A percentile compares a stretch with the other conserved stretches of the same genome.
Conservation (phyloP, 2,797 vertebrate genomes). For the Tragelaphus oryx region DNA sequence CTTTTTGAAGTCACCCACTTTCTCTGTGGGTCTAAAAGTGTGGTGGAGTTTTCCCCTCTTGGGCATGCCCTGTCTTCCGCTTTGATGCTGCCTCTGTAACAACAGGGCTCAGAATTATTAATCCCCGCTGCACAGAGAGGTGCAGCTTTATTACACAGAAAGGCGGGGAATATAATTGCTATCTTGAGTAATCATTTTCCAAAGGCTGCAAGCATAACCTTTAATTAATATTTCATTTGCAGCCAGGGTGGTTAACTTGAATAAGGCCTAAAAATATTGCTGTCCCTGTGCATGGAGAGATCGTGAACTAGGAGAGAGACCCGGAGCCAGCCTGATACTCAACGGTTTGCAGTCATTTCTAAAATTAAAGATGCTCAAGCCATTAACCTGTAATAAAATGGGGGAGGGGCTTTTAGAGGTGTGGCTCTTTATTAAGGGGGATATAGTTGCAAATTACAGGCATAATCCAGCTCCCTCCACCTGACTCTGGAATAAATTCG, state of each 20-base stretch:
- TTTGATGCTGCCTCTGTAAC: conserved; percentile 49
- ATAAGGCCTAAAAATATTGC: conserved; percentile 65
- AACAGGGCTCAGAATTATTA: conserved; percentile 35
- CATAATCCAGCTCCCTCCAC: neutral
- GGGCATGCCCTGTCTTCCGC: conserved; percentile 38
- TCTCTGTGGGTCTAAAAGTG: neutral
- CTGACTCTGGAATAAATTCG: neutral
- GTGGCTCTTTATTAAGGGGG: neutral
- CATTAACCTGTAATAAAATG: conserved; percentile 18
- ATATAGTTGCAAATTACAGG: neutral
- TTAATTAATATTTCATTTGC: conserved; percentile 75
- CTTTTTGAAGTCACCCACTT: conserved; percentile 47
- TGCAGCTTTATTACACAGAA: conserved; percentile 49
- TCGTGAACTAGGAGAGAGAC: neutral
- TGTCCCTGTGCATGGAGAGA: conserved; percentile 19
- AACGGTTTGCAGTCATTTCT: conserved; percentile 28
- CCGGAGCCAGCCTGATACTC: neutral
- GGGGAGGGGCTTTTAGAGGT: neutral
- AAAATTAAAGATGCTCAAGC: conserved; percentile 50
- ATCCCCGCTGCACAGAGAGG: conserved; percentile 37
- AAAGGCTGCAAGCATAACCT: conserved; percentile 65
- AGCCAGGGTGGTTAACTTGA: conserved; percentile 53
- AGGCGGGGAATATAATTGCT: conserved; percentile 61
- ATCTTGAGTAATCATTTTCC: conserved; percentile 70
- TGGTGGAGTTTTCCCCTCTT: neutral